Conservation (phyloP, 2,888 invertebrate species). For the Pecten maximus region DNA sequence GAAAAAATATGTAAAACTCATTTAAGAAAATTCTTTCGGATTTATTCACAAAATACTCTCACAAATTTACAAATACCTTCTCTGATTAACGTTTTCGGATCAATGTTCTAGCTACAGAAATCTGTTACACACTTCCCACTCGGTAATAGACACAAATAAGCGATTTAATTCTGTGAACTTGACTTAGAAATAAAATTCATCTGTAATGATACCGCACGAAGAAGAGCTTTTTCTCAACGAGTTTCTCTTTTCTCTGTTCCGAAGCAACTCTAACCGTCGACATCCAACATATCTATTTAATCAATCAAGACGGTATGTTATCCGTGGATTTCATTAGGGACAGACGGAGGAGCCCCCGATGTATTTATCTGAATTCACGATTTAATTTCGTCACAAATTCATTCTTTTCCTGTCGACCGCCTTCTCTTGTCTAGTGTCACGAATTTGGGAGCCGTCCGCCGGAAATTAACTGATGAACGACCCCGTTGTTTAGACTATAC, state of each 20-base stretch:
- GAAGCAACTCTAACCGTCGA: neutral
- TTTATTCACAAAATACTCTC: neutral
- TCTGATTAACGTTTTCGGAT: neutral
- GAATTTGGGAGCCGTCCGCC: neutral
- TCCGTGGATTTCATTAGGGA: neutral
- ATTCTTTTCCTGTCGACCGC: constrained; percentile 27
- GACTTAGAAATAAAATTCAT: constrained; percentile 8
- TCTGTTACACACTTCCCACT: neutral
- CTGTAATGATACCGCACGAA: neutral
- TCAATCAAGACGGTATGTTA: constrained; percentile 4
- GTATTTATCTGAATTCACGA: constrained; percentile 33
- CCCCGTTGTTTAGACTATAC: neutral
- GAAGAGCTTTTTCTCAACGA: neutral
- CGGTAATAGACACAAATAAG: neutral
- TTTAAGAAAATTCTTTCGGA: constrained; percentile 11
- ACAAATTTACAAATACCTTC: neutral
- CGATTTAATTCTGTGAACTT: constrained; percentile 30
- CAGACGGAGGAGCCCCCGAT: neutral
- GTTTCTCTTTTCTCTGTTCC: neutral
- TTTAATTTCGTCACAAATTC: constrained; percentile 35
- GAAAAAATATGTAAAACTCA: constrained; percentile 9
- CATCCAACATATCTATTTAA: constrained; percentile 6
- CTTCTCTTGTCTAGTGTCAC: constrained; percentile 26
- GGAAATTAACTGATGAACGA: neutral
- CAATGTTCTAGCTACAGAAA: neutral